These are phyloP conservation scores for Cynodonichthys magdalenae DNA, from an alignment of 2,797 vertebrate genomes.

Conservation along the genomic window DNA sequence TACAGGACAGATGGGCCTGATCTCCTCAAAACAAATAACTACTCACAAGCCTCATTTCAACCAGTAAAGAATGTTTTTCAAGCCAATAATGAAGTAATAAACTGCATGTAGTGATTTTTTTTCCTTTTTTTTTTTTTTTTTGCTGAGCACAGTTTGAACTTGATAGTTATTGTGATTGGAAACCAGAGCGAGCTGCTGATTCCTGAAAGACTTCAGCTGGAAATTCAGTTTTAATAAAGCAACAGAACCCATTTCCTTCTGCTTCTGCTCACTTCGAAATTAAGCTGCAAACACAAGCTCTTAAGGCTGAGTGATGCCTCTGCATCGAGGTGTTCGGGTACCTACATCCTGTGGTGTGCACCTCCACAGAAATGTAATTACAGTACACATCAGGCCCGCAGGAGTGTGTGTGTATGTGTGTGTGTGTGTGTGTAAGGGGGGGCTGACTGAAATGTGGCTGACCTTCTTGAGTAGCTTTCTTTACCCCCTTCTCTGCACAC, in stretches of 20 bases:
- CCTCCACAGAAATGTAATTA: slow-evolving; percentile 59
- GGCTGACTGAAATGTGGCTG: slow-evolving; percentile 39
- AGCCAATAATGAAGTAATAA: slow-evolving; percentile 30
- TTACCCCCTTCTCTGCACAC: slow-evolving; percentile 3
- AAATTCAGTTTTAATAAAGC: slow-evolving; percentile 43
- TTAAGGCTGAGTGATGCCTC: slow-evolving; percentile 42
- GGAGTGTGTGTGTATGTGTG: slow-evolving; percentile 29
- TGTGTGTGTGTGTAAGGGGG: slow-evolving; percentile 20
- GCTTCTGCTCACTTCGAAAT: slow-evolving; percentile 29
- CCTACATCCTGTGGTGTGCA: slow-evolving; percentile 32
- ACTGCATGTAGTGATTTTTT: not conserved
- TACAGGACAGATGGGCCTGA: slow-evolving; percentile 5
- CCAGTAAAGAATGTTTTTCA: slow-evolving; percentile 18
- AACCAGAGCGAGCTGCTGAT: slow-evolving; percentile 27
- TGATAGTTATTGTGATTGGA: slow-evolving; percentile 21
- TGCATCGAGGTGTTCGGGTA: slow-evolving; percentile 23
- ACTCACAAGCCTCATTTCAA: slow-evolving; percentile 1
- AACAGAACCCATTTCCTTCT: slow-evolving; percentile 24
- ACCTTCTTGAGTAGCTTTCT: slow-evolving; percentile 46
- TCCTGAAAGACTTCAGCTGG: slow-evolving; percentile 28
- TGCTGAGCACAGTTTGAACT: slow-evolving; percentile 29
- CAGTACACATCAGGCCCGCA: slow-evolving; percentile 39
- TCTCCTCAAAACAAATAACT: slow-evolving; percentile 33
- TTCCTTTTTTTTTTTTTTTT: slow-evolving; percentile 1
- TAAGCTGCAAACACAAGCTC: slow-evolving; percentile 37